Evolutionary conservation across 2,888 invertebrate genomes (phyloP).

Genomic region (Xestia ashworthii): DNA sequence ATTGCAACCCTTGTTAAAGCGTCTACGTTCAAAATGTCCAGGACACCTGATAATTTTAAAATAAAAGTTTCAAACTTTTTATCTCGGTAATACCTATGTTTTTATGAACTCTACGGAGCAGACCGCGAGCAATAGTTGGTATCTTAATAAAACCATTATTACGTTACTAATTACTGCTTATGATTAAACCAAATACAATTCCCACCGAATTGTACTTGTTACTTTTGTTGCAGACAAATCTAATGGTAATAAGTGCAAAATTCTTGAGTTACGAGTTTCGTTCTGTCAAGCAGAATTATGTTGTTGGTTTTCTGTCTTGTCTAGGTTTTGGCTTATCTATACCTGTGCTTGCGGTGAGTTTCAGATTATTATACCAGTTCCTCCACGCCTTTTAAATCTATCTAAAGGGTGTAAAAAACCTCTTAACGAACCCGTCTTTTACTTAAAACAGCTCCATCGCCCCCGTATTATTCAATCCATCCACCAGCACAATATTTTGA

Average conservation of each 20-base stretch:
- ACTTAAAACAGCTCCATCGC: too few species aligned
- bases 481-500: too few species aligned
- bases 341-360: constrained; percentile 74
- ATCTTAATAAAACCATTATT: not conserved
- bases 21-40: not conserved
- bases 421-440: too few species aligned
- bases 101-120: not conserved
- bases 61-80: not conserved
- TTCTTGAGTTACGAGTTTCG: constrained; percentile 78
- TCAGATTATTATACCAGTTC: not conserved
- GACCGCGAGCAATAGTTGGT: not conserved
- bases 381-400: not conserved
- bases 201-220: constrained; percentile 1
- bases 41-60: not conserved
- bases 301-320: constrained; percentile 80
- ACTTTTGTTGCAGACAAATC: constrained; percentile 75
- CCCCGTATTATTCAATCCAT: too few species aligned
- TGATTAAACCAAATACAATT: not conserved
- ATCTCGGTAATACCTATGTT: not conserved
- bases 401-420: too few species aligned
- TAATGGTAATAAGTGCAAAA: constrained; percentile 77
- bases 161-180: not conserved
- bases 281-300: constrained; percentile 79
- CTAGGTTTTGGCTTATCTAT: constrained; percentile 75
- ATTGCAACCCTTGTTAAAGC: not conserved